phyloP scores from a whole-genome alignment of 1,140 invertebrate genomes.

The Thalassaphorura encarpata region DNA sequence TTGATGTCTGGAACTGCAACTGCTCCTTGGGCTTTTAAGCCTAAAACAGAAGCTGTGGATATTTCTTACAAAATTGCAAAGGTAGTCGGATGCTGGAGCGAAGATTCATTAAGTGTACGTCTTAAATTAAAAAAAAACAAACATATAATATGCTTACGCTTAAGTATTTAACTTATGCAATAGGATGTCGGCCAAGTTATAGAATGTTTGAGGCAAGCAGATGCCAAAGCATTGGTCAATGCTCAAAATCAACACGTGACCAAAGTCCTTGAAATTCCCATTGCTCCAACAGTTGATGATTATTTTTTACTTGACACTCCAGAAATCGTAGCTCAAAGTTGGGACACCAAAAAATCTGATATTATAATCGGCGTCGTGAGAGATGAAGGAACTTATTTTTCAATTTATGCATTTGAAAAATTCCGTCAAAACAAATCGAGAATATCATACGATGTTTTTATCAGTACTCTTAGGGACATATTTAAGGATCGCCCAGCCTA shows the following conservation, averaged over 20 bases:
- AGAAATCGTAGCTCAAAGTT: conserved; percentile 64
- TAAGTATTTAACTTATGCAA: background rate
- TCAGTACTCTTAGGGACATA: conserved; percentile 74
- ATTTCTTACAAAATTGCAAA: too few species aligned
- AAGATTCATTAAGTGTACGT: too few species aligned
- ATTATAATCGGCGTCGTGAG: conserved; percentile 77
- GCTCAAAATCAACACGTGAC: conserved; percentile 74
- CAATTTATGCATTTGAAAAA: conserved; percentile 81
- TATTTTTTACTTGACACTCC: conserved; percentile 72
- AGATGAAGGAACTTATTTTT: conserved; percentile 83
- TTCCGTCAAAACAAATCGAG: conserved; percentile 78
- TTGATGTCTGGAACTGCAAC: conserved; percentile 56
- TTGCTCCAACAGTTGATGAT: conserved; percentile 80
- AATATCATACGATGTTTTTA: conserved; percentile 68
- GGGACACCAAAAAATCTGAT: conserved; percentile 69
- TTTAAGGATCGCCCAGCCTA: conserved; percentile 71
- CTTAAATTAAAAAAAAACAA: too few species aligned
- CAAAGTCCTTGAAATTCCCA: conserved; percentile 61
- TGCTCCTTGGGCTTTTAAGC: background rate
- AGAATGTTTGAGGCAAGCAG: background rate
- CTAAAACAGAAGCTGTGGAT: too few species aligned
- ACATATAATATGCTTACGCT: too few species aligned
- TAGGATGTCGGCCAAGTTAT: background rate
- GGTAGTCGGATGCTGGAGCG: too few species aligned
- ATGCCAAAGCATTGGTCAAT: background rate